phyloP scores from a whole-genome alignment of 2,888 invertebrate genomes.

The Balanococcus diminutus region DNA sequence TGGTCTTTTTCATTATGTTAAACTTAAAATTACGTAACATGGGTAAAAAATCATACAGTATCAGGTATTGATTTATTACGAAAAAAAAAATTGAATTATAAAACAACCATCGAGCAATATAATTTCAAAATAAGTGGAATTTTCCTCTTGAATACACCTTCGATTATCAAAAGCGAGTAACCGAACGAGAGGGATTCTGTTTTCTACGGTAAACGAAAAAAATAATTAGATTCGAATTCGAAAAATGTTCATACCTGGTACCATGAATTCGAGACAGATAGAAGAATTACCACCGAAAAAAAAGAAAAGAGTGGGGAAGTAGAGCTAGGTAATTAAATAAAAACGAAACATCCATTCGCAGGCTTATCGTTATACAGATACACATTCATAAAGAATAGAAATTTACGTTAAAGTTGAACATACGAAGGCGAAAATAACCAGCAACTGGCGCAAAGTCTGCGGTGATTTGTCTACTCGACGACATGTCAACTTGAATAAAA shows the following conservation, averaged over 20 bases:
- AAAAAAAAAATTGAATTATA: background rate
- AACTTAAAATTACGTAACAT: slow-evolving; percentile 11
- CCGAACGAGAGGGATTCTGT: background rate
- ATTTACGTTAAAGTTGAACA: background rate
- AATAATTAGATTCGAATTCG: background rate
- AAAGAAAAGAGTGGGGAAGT: background rate
- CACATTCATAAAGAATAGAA: background rate
- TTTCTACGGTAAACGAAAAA: background rate
- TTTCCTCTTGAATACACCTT: background rate
- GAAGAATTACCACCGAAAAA: slow-evolving; percentile 25
- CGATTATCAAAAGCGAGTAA: background rate
- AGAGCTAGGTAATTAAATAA: slow-evolving; percentile 4
- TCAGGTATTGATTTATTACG: background rate
- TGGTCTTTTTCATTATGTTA: background rate
- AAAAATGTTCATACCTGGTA: background rate
- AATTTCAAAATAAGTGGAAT: background rate
- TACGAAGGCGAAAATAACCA: background rate
- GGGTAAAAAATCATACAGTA: background rate
- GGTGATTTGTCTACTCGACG: background rate
- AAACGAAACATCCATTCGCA: background rate
- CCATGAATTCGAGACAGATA: background rate
- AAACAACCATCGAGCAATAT: slow-evolving; percentile 10
- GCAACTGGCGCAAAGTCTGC: background rate
- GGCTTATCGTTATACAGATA: background rate
- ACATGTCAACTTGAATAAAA: background rate